Percentiles rank a stretch among this genome's conserved stretches.
Conservation (phyloP, 1,140 invertebrate genomes). For the Chrysomallon squamiferum region DNA sequence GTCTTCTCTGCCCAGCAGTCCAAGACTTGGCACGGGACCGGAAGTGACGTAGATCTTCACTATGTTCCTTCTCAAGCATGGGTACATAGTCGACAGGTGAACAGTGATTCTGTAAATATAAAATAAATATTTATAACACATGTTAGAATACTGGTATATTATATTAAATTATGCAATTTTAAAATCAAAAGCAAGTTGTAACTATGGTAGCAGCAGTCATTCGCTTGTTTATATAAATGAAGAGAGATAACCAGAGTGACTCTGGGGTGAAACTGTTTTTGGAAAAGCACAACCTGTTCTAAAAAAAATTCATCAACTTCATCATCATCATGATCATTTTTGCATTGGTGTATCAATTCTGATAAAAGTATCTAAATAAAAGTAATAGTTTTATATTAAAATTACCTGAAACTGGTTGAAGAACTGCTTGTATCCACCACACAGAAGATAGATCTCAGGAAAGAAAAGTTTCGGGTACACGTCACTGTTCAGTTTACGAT, state of each 20-base stretch:
- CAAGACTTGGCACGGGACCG: not conserved
- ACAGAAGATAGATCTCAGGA: slow-evolving; percentile 92
- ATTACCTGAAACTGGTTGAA: slow-evolving; percentile 61
- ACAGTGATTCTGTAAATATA: slow-evolving; percentile 1
- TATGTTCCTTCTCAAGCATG: not conserved
- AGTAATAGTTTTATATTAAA: not conserved
- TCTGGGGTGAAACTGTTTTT: no score
- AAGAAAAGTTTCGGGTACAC: slow-evolving; percentile 87
- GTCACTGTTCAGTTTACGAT: slow-evolving; percentile 81
- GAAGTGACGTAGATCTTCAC: slow-evolving; percentile 1
- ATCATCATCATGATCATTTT: not conserved
- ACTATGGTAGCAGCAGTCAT: not conserved
- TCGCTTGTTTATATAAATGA: not conserved
- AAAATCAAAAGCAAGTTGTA: not conserved
- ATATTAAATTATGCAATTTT: not conserved
- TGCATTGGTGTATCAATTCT: not conserved
- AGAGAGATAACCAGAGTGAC: no score
- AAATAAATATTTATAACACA: not conserved
- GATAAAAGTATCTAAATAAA: not conserved
- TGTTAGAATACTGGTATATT: not conserved
- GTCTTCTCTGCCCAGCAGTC: no score
- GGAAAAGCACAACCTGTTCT: no score
- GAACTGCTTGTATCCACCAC: slow-evolving; percentile 93
- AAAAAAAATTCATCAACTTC: not conserved
- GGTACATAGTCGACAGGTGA: not conserved